Conservation (phyloP, 2,113 vertebrate genomes). For the Nymphicus hollandicus region DNA sequence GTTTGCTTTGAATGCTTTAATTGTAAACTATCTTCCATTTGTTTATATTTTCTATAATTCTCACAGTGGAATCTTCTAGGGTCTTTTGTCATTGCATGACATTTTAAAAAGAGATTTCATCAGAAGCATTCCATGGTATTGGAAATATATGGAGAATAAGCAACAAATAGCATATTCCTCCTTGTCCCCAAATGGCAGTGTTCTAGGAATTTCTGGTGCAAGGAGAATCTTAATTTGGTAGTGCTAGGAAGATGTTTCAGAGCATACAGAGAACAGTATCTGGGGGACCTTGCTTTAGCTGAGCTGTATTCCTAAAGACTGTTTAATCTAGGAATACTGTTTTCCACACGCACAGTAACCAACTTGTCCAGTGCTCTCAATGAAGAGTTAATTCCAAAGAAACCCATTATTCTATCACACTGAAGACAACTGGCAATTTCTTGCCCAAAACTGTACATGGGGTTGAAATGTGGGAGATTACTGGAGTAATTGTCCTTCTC, state of each 20-base stretch:
- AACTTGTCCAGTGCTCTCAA: not conserved
- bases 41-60: not conserved
- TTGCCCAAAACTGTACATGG: not conserved
- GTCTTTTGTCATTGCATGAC: not conserved
- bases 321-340: not conserved
- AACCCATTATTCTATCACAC: rapidly evolving
- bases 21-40: not conserved
- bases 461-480: not conserved
- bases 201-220: not conserved
- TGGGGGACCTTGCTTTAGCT: not conserved
- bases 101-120: not conserved
- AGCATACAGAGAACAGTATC: not conserved
- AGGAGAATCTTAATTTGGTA: not conserved
- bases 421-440: not conserved
- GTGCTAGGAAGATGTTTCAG: not conserved
- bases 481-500: not conserved
- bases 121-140: not conserved
- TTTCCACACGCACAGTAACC: not conserved
- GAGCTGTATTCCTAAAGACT: not conserved
- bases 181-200: not conserved
- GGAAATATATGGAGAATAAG: not conserved
- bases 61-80: not conserved
- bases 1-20: not conserved
- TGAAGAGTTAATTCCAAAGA: not conserved
- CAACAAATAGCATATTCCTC: not conserved